phyloP scores from a whole-genome alignment of 2,888 invertebrate genomes.

The Eubasilissa splendida region DNA sequence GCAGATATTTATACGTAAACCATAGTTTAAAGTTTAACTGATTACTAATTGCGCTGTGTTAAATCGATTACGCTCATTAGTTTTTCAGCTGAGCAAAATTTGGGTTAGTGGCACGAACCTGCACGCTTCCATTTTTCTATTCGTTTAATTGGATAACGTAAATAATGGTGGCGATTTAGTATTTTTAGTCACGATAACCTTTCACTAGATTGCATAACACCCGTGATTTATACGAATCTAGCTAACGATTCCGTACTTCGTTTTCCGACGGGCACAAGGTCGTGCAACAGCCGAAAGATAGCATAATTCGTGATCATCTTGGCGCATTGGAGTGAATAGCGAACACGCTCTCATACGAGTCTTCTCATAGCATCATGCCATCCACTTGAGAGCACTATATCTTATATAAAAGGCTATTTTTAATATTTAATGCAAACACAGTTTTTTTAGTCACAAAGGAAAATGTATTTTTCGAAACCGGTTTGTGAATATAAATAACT shows the following conservation, averaged over 20 bases:
- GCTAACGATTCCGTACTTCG: slow-evolving; percentile 8
- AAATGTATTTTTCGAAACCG: no score
- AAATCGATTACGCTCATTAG: slow-evolving; percentile 21
- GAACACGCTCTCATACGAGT: slow-evolving; percentile 1
- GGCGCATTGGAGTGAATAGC: not conserved
- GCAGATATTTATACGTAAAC: no score
- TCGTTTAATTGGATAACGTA: slow-evolving; percentile 51
- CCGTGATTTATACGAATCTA: slow-evolving; percentile 41
- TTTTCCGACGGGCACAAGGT: slow-evolving; percentile 8
- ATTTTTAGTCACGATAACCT: slow-evolving; percentile 52
- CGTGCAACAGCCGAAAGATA: slow-evolving; percentile 23
- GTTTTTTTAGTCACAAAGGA: no score
- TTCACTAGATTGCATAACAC: slow-evolving; percentile 51
- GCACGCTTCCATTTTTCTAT: slow-evolving; percentile 46
- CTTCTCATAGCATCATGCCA: no score
- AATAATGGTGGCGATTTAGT: slow-evolving; percentile 47
- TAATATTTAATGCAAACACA: no score
- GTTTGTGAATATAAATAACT: no score
- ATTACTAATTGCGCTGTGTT: not conserved
- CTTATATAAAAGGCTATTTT: no score
- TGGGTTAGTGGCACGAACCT: slow-evolving; percentile 49
- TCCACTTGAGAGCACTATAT: no score
- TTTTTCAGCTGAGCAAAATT: slow-evolving; percentile 34
- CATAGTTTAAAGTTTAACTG: not conserved
- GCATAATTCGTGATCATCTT: slow-evolving; percentile 19